phyloP scores from a whole-genome alignment of 2,113 vertebrate genomes.

The Martes martes region DNA sequence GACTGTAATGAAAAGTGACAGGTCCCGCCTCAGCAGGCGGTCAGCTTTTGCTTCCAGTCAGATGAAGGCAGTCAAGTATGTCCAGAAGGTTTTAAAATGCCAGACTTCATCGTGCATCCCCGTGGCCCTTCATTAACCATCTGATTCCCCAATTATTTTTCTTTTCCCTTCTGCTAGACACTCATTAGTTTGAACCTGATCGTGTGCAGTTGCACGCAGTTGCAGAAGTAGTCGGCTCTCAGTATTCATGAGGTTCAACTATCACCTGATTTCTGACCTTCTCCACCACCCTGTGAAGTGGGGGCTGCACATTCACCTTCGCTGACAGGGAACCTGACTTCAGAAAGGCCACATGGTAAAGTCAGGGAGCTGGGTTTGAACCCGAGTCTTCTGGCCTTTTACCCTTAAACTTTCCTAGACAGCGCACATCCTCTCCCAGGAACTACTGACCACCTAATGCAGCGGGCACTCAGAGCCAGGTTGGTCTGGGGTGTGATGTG shows the following conservation, averaged over 20 bases:
- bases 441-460: neutral
- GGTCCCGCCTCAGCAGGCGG: neutral
- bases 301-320: neutral
- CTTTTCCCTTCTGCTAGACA: neutral
- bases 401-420: neutral
- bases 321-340: too few relatives aligned
- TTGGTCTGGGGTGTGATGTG: conserved; percentile 16
- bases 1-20: neutral
- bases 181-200: neutral
- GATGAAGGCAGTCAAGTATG: neutral
- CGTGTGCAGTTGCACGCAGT: neutral
- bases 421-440: neutral
- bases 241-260: neutral
- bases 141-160: neutral
- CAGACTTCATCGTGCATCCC: neutral
- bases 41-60: neutral
- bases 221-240: neutral
- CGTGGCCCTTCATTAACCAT: neutral
- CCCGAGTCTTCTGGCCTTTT: neutral
- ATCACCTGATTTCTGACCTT: neutral
- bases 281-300: neutral
- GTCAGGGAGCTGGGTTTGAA: neutral
- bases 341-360: neutral
- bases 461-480: neutral
- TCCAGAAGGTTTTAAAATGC: neutral